Evolutionary conservation across 2,888 invertebrate genomes (phyloP), one percentile per base, ranked within the genome.

Genomic region (Pollenia griseotomentosa): DNA sequence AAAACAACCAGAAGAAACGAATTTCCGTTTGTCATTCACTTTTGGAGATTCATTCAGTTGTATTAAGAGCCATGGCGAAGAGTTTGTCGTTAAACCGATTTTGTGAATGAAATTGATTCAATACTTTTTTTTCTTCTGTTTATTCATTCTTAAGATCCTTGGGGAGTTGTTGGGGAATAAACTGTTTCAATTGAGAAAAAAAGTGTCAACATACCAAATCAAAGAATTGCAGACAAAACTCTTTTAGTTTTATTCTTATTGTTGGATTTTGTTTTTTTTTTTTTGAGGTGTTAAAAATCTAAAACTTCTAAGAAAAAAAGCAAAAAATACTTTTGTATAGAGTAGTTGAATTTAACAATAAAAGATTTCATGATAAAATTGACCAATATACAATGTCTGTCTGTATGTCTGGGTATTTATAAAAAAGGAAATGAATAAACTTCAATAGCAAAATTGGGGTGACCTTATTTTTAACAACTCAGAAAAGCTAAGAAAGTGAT

Each of bases 51-150:
- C 80, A 86, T 84, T 81, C 83, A 81, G 53, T 61, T 71, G 82
- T 51, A 82, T 70, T 23, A 51, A 80, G 63, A 71, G 23, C 23
- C 42, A 51, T 40, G 44, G 51, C 63, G 51, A 16, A 65, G 40
- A 63, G 61, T 78, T 82, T 74, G 33, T 55, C 65, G 19, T 71
- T 57, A 44, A 86, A 81, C 14, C 70, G 81, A 87, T 84, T 87
- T 87, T 84, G 87, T 87, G 84, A 87, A 87, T 87, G 87, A 84
- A 87, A 70, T 84, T 78, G 84, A 82, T 82, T 81, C 84, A 84
- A 70, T 70, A 57, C 19, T 42, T 87, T 79, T 19, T 19, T 44
- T 51, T 66, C 33, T 46, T 19, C 33, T 1, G 8, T 63, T 55
- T 55, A 68, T 86, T 63, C 71, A 42, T 68, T 59, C 11, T 57